Conservation (phyloP, 2,113 vertebrate species). For the Calyptommatus sinebrachiatus region DNA sequence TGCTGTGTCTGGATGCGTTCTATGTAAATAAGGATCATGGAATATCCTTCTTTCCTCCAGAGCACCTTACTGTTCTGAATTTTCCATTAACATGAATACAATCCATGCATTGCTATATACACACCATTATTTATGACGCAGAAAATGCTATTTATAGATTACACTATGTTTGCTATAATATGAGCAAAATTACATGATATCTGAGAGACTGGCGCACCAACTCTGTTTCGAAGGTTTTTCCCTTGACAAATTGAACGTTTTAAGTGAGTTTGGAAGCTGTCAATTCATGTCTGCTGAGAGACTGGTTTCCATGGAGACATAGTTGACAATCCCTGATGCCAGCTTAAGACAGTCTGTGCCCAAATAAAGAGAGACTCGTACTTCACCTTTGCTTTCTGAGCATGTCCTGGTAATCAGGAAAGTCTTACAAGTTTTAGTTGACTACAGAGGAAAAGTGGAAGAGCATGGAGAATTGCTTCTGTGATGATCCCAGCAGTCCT, state of each 20-base stretch:
- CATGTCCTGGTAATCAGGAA: conserved; percentile 1
- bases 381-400: conserved; percentile 7
- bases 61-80: not conserved
- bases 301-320: conserved; percentile 27
- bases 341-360: conserved; percentile 1
- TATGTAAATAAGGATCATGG: not conserved
- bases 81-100: not conserved
- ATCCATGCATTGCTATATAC: not conserved
- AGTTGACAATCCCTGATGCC: not conserved
- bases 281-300: conserved; percentile 15
- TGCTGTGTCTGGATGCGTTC: no score
- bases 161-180: not conserved
- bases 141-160: not conserved
- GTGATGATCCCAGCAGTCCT: not conserved
- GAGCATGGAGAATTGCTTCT: not conserved
- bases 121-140: not conserved
- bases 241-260: conserved; percentile 5
- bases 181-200: not conserved
- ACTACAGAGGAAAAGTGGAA: not conserved
- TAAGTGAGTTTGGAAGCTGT: not conserved
- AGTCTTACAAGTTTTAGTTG: conserved; percentile 2
- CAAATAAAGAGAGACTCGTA: not conserved
- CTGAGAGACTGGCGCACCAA: not conserved
- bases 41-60: not conserved
- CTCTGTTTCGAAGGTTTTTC: conserved; percentile 5